Evolutionary conservation across 2,113 vertebrate genomes (phyloP).

Genomic region (Chlorodrepanis virens): DNA sequence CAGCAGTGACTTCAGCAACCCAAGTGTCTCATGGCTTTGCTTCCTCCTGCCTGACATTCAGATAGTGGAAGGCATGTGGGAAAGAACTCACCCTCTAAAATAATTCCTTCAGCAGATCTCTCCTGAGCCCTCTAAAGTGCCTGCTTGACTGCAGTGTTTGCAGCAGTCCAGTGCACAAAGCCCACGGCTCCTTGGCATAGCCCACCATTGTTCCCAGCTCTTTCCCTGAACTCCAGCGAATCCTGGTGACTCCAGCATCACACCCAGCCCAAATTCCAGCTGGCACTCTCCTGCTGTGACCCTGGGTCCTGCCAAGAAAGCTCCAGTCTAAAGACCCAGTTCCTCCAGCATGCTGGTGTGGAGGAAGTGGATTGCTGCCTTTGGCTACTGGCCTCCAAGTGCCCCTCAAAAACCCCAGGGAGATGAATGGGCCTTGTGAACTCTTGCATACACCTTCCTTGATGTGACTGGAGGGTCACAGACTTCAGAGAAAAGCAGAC

Average conservation of each 20-base stretch:
- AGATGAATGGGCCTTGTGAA: not conserved
- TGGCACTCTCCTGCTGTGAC: fast-evolving
- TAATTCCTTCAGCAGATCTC: not conserved
- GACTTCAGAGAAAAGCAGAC: not conserved
- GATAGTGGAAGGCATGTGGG: not conserved
- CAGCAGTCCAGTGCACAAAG: not conserved
- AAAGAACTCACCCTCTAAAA: not conserved
- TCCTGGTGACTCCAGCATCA: not conserved
- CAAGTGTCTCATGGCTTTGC: not conserved
- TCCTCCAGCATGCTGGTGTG: not conserved
- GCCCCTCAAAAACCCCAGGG: not conserved
- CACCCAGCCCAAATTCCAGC: not conserved
- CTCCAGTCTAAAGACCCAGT: not conserved
- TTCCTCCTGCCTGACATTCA: not conserved
- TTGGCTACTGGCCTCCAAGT: not conserved
- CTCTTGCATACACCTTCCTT: not conserved
- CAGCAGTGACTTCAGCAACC: not conserved
- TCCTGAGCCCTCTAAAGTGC: not conserved
- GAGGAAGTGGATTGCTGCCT: not conserved
- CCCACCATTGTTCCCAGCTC: not conserved
- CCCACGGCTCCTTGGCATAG: not conserved
- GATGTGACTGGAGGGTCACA: not conserved
- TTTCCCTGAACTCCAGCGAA: not conserved
- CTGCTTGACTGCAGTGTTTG: not conserved
- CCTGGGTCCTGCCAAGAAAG: not conserved